These are phyloP conservation scores for Turnix velox DNA, from an alignment of 2,113 vertebrate genomes.

Conservation along the genomic window DNA sequence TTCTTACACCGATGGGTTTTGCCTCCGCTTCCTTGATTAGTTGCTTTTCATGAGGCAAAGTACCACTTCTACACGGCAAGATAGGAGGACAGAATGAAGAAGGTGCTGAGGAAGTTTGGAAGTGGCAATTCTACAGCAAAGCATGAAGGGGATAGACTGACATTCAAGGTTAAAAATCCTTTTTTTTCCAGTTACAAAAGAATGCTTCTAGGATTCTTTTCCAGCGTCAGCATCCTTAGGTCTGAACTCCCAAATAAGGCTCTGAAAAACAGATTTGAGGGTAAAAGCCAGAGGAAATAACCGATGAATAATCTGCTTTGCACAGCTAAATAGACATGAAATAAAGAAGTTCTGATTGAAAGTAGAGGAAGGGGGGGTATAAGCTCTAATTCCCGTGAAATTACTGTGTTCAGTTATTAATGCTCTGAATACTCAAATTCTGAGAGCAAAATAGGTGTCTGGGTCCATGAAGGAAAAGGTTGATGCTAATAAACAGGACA, in stretches of 20 bases:
- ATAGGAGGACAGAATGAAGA: not conserved
- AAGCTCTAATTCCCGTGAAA: not conserved
- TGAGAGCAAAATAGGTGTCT: not conserved
- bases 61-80: not conserved
- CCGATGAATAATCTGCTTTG: not conserved
- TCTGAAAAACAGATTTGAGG: not conserved
- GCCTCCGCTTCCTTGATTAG: fast-evolving
- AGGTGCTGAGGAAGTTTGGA: not conserved
- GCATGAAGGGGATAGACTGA: fast-evolving
- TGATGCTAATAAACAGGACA: not conserved
- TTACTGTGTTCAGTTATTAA: not conserved
- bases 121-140: not conserved
- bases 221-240: not conserved
- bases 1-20: fast-evolving
- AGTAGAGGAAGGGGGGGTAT: not conserved
- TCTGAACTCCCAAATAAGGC: not conserved
- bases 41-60: fast-evolving
- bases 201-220: not conserved
- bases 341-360: not conserved
- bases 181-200: not conserved
- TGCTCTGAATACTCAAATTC: not conserved
- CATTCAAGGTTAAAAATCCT: fast-evolving
- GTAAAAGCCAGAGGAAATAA: not conserved
- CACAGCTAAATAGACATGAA: not conserved
- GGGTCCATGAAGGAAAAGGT: not conserved